Percentiles rank a stretch among this genome's conserved stretches.
Evolutionary conservation across 2,113 vertebrate species (phyloP).

Genomic region (Daphoenositta chrysoptera): DNA sequence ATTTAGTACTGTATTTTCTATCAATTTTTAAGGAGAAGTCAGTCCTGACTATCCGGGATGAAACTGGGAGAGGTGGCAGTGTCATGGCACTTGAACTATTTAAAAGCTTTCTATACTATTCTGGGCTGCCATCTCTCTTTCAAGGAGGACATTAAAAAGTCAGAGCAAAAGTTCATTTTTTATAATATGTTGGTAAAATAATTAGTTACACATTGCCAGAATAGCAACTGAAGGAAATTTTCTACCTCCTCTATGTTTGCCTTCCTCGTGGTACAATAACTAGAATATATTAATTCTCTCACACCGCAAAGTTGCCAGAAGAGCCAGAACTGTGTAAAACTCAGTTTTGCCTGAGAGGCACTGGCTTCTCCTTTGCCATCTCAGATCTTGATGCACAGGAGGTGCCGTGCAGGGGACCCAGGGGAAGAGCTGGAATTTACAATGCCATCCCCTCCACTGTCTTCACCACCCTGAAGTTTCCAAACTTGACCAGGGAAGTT

Average conservation of each 20-base stretch:
- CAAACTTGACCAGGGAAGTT: neutral
- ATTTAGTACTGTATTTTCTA: neutral
- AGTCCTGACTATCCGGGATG: neutral
- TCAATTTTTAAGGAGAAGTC: neutral
- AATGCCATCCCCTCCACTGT: neutral
- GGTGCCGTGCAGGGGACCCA: neutral
- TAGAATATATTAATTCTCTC: neutral
- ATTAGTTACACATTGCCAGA: neutral
- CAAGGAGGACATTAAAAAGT: neutral
- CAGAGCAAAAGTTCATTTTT: neutral
- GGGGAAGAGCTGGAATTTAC: neutral
- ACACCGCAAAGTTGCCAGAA: neutral
- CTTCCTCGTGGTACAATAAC: neutral
- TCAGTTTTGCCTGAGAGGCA: neutral
- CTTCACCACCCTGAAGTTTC: neutral
- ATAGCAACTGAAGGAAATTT: neutral
- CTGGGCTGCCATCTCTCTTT: neutral
- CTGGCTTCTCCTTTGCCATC: neutral
- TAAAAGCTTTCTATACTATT: neutral
- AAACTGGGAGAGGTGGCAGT: neutral
- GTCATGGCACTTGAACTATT: neutral
- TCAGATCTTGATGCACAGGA: neutral
- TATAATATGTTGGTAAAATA: neutral
- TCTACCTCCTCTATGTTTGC: neutral
- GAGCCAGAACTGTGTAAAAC: neutral